Evolutionary conservation across 2,797 vertebrate genomes (phyloP).

Genomic region (Cyclopterus lumpus): DNA sequence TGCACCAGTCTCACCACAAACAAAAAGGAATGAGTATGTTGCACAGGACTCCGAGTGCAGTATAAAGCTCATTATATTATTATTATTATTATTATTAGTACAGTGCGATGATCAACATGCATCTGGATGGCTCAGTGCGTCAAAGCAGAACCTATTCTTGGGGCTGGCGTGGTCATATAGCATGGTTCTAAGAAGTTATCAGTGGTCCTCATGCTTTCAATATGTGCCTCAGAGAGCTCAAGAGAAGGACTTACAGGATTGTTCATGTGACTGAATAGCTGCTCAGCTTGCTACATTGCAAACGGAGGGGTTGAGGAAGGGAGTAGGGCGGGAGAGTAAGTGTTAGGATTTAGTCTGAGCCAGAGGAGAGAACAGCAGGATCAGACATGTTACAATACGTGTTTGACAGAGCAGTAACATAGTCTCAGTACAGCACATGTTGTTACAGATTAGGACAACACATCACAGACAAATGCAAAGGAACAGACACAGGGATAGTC

Average conservation of each 20-base stretch:
- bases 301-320: conserved; percentile 86
- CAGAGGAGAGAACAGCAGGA: conserved; percentile 74
- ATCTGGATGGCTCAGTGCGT: conserved; percentile 53
- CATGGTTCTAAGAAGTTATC: conserved; percentile 53
- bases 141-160: conserved; percentile 67
- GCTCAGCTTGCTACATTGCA: conserved; percentile 99
- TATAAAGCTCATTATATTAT: conserved; percentile 57
- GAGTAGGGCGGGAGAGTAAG: conserved; percentile 87
- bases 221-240: conserved; percentile 86
- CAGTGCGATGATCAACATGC: conserved; percentile 74
- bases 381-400: conserved; percentile 72
- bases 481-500: conserved; percentile 41
- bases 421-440: conserved; percentile 54
- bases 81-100: too few relatives aligned
- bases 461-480: conserved; percentile 53
- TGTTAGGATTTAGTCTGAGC: conserved; percentile 92
- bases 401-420: conserved; percentile 63
- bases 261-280: conserved; percentile 99
- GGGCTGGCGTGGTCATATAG: conserved; percentile 65
- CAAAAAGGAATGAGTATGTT: conserved; percentile 58
- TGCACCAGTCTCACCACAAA: conserved; percentile 62
- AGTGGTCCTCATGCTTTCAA: conserved; percentile 94
- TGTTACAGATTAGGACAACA: conserved; percentile 52
- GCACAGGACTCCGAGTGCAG: conserved; percentile 56
- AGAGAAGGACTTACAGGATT: conserved; percentile 95